Evolutionary conservation across 1,140 invertebrate species (phyloP), one percentile per base, ranked within the genome.

Genomic region (Ladona fulva): DNA sequence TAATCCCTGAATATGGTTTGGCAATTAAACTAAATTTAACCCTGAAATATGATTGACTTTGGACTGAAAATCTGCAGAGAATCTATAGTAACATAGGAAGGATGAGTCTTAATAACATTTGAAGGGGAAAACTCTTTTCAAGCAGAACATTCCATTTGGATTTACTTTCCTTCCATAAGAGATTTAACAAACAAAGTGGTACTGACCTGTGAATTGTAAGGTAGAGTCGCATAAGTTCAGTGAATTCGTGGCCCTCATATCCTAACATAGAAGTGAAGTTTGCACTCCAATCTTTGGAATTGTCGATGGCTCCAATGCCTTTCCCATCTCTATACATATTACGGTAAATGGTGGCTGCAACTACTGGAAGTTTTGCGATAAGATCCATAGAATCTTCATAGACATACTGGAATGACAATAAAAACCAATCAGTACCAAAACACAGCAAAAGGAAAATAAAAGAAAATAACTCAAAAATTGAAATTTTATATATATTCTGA

Each of bases 361-460:
- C 91, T 24, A 95, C 95, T 0, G 96, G 96, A 80, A 99, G 85
- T 85, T 99, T 99, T 44, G 97, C 97, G 84, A 99, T 97, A 80
- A 99, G 86, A 86, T 98, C 95, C 94, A 99, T 97, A 24, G 94
- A 89, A 85, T 99, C 97, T 87, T 99, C 96, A 85, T 95, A 98
- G 0, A 91, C 89, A 80, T 89, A 89, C 88, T 89, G 81, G 24
- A 81, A 85, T 3, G 12, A 8, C 29, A 37, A 37, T 5, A 37
- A 1, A 37, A 37, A 8, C 8, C 8, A 8, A 37, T 5, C 29
- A 37, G 1, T 37, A 37, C 1, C 29, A 37, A 37, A 37, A 37
- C 29, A 37, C 8, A 37, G 8, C 29, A 37, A 37, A 22, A 24
- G 12, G 66, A 73, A 5, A 10, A 52, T 16, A 78, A 52, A 52